These are phyloP conservation scores for Drosophila ambigua DNA, from an alignment of 1,140 invertebrate genomes.

Conservation along the genomic window DNA sequence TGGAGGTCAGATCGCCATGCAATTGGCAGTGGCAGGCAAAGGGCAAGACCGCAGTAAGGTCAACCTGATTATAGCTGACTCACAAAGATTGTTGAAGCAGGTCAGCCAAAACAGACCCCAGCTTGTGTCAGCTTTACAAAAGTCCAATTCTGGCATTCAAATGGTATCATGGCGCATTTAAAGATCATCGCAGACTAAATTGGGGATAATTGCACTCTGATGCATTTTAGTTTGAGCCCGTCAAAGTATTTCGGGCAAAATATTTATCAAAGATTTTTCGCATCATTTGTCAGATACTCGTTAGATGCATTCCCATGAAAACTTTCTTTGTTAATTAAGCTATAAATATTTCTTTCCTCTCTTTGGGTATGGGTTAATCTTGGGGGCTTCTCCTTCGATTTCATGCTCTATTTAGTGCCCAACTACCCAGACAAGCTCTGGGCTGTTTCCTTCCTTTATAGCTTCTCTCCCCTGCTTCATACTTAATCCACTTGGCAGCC, in stretches of 20 bases:
- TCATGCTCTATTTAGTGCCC: slow-evolving; percentile 36
- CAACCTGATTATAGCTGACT: slow-evolving; percentile 47
- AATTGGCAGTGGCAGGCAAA: slow-evolving; percentile 31
- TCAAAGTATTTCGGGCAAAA: no score
- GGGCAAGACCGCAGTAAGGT: slow-evolving; percentile 17
- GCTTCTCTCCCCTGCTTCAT: background rate
- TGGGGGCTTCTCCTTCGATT: slow-evolving; percentile 8
- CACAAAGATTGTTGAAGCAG: background rate
- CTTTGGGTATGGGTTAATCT: background rate
- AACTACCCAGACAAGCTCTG: slow-evolving; percentile 26
- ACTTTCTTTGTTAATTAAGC: background rate
- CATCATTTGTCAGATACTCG: no score
- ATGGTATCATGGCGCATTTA: no score
- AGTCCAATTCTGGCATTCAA: no score
- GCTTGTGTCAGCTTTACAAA: no score
- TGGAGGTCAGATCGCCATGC: slow-evolving; percentile 24
- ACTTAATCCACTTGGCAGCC: slow-evolving; percentile 16
- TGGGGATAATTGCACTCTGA: no score
- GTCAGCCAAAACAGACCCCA: no score
- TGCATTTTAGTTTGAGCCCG: no score
- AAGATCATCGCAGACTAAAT: no score
- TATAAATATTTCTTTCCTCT: slow-evolving; percentile 22
- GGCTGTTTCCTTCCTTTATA: background rate
- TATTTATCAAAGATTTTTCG: no score
- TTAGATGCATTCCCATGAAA: background rate